Conservation (phyloP, 2,113 vertebrate species). For the Cyrtonyx montezumae region DNA sequence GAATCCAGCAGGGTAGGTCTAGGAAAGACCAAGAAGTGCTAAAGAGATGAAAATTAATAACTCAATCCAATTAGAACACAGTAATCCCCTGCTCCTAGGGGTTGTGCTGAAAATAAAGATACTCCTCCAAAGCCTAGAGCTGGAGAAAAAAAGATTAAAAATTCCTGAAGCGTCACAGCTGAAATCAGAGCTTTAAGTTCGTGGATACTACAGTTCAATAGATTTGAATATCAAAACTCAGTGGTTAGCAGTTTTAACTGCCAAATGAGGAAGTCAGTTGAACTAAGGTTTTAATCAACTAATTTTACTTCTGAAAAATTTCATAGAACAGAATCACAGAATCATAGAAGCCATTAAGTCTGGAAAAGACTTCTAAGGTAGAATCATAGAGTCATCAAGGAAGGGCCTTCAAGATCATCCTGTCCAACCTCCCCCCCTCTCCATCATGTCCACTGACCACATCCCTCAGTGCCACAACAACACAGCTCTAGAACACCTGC, state of each 20-base stretch:
- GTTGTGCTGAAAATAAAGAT: background rate
- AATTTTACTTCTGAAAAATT: background rate
- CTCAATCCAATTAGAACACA: background rate
- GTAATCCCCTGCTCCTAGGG: background rate
- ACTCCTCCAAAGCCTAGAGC: background rate
- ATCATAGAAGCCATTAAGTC: too few species aligned
- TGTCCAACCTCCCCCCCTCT: too few species aligned
- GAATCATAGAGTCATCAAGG: too few species aligned
- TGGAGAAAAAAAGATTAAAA: background rate
- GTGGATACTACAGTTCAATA: background rate
- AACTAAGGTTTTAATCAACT: background rate
- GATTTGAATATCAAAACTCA: background rate
- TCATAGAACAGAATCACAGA: too few species aligned
- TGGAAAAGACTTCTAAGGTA: too few species aligned
- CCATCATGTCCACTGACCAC: too few species aligned
- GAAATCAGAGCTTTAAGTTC: background rate
- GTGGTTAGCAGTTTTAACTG: background rate
- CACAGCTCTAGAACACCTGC: too few species aligned
- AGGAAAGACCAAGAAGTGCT: background rate
- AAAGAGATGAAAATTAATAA: background rate
- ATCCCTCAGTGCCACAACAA: too few species aligned
- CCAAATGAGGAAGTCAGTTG: background rate
- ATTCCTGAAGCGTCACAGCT: background rate
- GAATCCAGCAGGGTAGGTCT: background rate
- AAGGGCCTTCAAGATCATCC: too few species aligned